Evolutionary conservation across 92 coral and sea anemone species (phyloP).

Genomic region (Zoanthus sansibaricus): DNA sequence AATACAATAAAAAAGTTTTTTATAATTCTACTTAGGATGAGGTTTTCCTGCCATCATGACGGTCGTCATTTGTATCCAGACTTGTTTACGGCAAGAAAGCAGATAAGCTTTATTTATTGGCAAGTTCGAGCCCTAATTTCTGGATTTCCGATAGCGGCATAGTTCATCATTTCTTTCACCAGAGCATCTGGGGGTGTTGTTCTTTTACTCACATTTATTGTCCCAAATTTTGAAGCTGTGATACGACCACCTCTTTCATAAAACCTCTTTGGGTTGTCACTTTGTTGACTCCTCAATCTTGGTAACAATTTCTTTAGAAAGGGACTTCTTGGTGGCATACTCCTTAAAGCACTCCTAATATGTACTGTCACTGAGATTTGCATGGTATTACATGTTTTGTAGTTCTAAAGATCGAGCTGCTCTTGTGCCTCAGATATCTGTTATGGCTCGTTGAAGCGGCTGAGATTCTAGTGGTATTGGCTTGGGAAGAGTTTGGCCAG

Average conservation of each 20-base stretch:
- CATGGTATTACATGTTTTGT: constrained; percentile 18
- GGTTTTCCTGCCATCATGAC: too few species aligned
- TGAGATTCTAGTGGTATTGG: background rate
- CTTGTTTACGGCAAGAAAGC: too few species aligned
- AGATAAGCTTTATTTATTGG: too few species aligned
- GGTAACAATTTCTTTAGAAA: constrained; percentile 36
- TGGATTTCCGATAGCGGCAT: too few species aligned
- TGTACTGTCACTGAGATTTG: constrained; percentile 32
- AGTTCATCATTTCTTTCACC: constrained; percentile 49
- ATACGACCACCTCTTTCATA: constrained; percentile 55
- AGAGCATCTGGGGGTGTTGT: constrained; percentile 59
- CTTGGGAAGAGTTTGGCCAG: constrained; percentile 6
- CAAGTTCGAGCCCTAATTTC: too few species aligned
- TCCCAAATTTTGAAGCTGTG: constrained; percentile 56
- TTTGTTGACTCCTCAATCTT: constrained; percentile 53
- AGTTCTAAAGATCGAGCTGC: constrained; percentile 32
- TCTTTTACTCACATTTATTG: constrained; percentile 41
- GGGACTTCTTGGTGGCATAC: constrained; percentile 30
- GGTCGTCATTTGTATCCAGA: too few species aligned
- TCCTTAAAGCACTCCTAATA: constrained; percentile 27
- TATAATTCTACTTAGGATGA: too few species aligned
- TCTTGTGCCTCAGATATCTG: constrained; percentile 35
- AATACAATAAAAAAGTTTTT: too few species aligned
- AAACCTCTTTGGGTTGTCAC: constrained; percentile 54
- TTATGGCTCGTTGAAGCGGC: constrained; percentile 31